phyloP scores from a whole-genome alignment of 2,113 vertebrate genomes.

The Rhinolophus ferrumequinum region DNA sequence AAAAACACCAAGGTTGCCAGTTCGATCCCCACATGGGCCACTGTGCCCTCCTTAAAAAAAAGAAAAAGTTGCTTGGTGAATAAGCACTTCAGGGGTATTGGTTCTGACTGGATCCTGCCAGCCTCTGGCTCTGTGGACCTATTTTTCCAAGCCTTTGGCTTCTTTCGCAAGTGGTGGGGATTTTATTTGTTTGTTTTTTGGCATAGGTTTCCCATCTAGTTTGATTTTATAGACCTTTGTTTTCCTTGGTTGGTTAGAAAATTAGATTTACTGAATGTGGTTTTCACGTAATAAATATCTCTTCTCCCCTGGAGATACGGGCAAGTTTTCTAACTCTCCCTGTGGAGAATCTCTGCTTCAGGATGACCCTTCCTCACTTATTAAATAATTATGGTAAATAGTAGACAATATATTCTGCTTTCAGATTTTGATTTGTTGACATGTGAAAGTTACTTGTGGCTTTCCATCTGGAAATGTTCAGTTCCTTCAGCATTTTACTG shows the following conservation, averaged over 20 bases:
- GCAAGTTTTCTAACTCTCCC: background rate
- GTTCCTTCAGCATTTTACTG: background rate
- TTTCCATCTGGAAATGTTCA: background rate
- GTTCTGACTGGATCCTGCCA: background rate
- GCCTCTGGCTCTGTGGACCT: background rate
- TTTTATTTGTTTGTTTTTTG: background rate
- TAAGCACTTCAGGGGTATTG: background rate
- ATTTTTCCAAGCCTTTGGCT: background rate
- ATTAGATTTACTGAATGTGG: background rate
- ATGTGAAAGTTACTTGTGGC: background rate
- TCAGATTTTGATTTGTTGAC: background rate
- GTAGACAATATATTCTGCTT: background rate
- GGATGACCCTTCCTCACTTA: background rate
- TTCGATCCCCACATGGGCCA: no score
- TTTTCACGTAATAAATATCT: background rate
- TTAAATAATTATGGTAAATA: background rate
- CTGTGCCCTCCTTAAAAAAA: no score
- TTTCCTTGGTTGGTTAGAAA: constrained; percentile 36
- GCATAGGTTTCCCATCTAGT: background rate
- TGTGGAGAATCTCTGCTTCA: background rate
- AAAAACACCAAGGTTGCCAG: no score
- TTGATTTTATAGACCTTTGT: background rate
- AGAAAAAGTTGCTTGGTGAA: background rate
- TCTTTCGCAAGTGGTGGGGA: background rate
- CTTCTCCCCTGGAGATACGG: background rate